phyloP scores from a whole-genome alignment of 2,113 vertebrate genomes.

The Thamnophis sirtalis region DNA sequence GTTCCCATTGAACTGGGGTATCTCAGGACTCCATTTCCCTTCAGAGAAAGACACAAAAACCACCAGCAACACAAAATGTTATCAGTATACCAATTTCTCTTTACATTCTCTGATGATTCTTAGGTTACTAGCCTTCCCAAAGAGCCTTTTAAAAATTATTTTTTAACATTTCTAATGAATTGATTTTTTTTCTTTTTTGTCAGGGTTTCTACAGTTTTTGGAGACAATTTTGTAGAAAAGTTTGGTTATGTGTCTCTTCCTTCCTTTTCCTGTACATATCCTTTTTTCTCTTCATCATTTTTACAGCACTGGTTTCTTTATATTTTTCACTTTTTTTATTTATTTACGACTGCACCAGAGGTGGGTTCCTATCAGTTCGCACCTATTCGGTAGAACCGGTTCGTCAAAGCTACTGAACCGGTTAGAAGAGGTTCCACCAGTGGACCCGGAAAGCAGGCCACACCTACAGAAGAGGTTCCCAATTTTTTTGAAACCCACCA shows the following conservation, averaged over 20 bases:
- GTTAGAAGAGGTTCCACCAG: no score
- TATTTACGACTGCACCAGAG: background rate
- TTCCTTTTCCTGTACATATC: background rate
- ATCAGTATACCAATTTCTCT: background rate
- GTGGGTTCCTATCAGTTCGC: no score
- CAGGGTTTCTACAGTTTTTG: background rate
- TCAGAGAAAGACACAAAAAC: background rate
- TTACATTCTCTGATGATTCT: background rate
- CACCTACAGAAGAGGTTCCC: no score
- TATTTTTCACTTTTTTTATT: background rate
- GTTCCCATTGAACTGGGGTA: background rate
- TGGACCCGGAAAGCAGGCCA: no score
- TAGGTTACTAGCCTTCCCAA: background rate
- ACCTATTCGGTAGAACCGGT: no score
- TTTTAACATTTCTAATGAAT: background rate
- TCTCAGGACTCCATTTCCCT: background rate
- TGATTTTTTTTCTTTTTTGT: background rate
- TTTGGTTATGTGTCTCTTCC: background rate
- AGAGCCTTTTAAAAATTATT: background rate
- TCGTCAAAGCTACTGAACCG: no score
- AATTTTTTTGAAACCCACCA: no score
- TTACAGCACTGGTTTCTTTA: background rate
- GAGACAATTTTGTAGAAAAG: background rate
- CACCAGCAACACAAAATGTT: background rate
- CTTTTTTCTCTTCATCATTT: background rate